Base-by-base conservation (phyloP, 1,140 invertebrate species). In the Fopius arisanus region DNA sequence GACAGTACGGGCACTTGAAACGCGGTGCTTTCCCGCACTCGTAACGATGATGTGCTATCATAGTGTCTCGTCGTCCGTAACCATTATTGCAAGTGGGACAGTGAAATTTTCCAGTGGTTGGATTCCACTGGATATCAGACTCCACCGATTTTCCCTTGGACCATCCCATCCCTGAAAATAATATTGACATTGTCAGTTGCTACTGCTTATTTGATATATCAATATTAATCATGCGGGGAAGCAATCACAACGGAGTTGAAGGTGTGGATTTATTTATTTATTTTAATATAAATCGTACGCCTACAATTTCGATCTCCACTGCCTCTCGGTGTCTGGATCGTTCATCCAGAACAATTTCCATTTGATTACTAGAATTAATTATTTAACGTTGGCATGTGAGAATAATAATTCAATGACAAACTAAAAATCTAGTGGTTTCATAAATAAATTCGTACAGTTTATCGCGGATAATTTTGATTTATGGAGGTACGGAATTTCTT, bases 21-120 rank as follows among this genome's bases (percentile, higher is more conserved):
- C 89, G 82, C 3, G 91, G 90, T 62, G 90, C 90, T 75, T 90
- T 89, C 10, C 91, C 91, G 73, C 90, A 92, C 79, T 92, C 90
- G 84, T 89, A 89, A 19, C 86, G 82, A 66, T 83, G 86, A 73
- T 89, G 88, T 62, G 81, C 81, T 73, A 86, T 51, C 86, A 88
- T 88, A 1, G 85, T 87, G 72, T 87, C 85, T 1, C 83, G 74
- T 48, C 86, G 84, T 26, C 83, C 80, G 74, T 87, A 88, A 28
- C 85, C 86, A 68, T 86, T 87, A 77, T 86, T 86, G 78, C 87
- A 87, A 48, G 81, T 85, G 1, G 85, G 85, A 74, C 87, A 88
- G 69, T 87, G 86, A 73, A 82, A 88, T 66, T 87, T 88, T 28
- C 86, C 85, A 26, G 85, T 87, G n/a, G 59, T 71, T 23, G 75